Base-by-base conservation (phyloP, 2,113 vertebrate genomes). In the Lepisosteus osseus region DNA sequence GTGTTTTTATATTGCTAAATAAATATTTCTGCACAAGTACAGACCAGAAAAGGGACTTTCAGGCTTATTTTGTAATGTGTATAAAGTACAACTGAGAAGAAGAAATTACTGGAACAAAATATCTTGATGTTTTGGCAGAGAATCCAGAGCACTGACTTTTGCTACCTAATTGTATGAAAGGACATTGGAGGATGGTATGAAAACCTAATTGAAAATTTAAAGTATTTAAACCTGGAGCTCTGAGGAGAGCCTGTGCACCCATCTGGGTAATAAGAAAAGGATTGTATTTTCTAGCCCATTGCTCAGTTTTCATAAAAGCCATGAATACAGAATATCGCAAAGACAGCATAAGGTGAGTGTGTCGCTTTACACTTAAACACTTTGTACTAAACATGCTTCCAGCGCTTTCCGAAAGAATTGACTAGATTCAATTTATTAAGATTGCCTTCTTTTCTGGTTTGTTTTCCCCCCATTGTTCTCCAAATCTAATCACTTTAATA, bases 281-380 rank as follows among this genome's bases (percentile, higher is more conserved):
- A 82, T 80, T 90, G 77, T 78, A 84, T 87, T 90, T 92, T 92
- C 87, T 83, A 87, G 86, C 74, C 84, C 86, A 84, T 79, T 92
- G 87, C 87, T 90, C 87, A 83, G 69, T 91, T 88, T 81, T 83
- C 73, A 66, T 84, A 79, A 84, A 80, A 70, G 72, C 5, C 63
- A 68, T 61, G 69, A 45, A 73, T 0, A 7, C 41, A 56, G 72
- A 59, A 0, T 66, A 65, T 62, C 74, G 67, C 69, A 40, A 78
- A 82, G 68, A 61, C 70, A 76, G 77, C 55, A 65, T 43, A 65
- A 66, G 78, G 82, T 81, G 81, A 73, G 54, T 13, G 72, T 74
- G 80, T 70, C 70, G 75, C 41, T 61, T 78, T 72, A 59, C 55
- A 4, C 72, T 75, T 76, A 67, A 64, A 67, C 63, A 12, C 12